A percentile compares a stretch with the other conserved stretches of the same genome.
These are phyloP conservation scores for Calliphora vicina DNA, from an alignment of 1,140 invertebrate species.

Conservation along the genomic window DNA sequence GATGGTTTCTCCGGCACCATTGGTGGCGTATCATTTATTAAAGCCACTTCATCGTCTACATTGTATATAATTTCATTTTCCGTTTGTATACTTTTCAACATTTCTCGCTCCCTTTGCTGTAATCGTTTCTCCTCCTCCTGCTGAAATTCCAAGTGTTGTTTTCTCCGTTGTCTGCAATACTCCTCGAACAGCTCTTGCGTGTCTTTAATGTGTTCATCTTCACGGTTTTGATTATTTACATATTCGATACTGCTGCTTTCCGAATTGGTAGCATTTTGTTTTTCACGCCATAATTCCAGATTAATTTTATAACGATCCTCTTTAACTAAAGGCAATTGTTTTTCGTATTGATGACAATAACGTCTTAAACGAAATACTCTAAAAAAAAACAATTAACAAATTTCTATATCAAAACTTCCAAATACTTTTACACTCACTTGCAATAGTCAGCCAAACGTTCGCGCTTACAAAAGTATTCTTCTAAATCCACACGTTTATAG, in stretches of 20 bases:
- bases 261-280: constrained; percentile 31
- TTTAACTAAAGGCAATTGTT: constrained; percentile 49
- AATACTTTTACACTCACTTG: constrained; percentile 45
- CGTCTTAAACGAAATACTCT: constrained; percentile 57
- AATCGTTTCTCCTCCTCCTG: constrained; percentile 18
- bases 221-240: not conserved
- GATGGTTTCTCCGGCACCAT: not conserved
- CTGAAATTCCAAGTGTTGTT: constrained; percentile 14
- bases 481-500: constrained; percentile 52
- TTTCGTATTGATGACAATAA: constrained; percentile 57
- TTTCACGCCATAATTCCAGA: constrained; percentile 47
- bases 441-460: constrained; percentile 57
- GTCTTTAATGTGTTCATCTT: not conserved
- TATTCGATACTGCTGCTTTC: constrained; percentile 25
- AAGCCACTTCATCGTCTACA: constrained; percentile 16
- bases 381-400: constrained; percentile 31
- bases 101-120: not conserved
- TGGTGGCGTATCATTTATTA: not conserved
- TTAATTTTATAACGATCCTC: constrained; percentile 52
- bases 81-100: not conserved
- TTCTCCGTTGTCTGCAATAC: constrained; percentile 13
- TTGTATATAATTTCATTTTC: not conserved
- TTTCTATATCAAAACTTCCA: not conserved
- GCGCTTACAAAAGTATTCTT: constrained; percentile 58
- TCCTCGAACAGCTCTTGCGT: constrained; percentile 20